These are phyloP conservation scores for Harpagoxenus sublaevis DNA, from an alignment of 2,888 invertebrate species.

Conservation along the genomic window DNA sequence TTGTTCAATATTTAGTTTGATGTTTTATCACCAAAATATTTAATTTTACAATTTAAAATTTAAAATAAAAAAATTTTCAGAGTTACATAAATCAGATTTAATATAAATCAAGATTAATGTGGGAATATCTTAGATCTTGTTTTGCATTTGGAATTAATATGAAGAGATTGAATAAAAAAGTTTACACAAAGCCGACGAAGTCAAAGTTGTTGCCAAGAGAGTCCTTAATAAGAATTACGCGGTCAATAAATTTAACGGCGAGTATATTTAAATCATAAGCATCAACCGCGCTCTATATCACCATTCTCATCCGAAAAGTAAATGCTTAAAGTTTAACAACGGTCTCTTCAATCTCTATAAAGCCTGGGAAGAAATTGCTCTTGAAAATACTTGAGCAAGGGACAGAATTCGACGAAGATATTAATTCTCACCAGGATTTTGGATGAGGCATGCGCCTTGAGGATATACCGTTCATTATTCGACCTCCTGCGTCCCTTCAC, in stretches of 20 bases:
- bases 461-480: constrained; percentile 19
- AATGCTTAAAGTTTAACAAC: constrained; percentile 60
- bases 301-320: constrained; percentile 43
- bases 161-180: constrained; percentile 1
- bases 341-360: constrained; percentile 34
- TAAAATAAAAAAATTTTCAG: neutral
- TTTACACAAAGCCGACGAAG: neutral
- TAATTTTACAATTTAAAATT: neutral
- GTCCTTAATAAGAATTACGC: constrained; percentile 55
- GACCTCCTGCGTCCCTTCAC: neutral
- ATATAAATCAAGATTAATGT: neutral
- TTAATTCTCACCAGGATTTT: constrained; percentile 39
- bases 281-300: constrained; percentile 38
- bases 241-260: constrained; percentile 58
- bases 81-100: neutral
- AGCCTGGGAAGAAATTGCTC: constrained; percentile 15
- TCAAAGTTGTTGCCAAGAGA: constrained; percentile 2
- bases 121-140: neutral
- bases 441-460: constrained; percentile 20
- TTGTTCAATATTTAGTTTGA: neutral
- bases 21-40: neutral
- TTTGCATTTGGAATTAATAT: neutral
- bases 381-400: constrained; percentile 39
- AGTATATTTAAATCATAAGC: constrained; percentile 59
- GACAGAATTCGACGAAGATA: constrained; percentile 41